A percentile compares a stretch with the other conserved stretches of the same genome.
Evolutionary conservation across 2,113 vertebrate genomes (phyloP).

Genomic region (Thymallus thymallus): DNA sequence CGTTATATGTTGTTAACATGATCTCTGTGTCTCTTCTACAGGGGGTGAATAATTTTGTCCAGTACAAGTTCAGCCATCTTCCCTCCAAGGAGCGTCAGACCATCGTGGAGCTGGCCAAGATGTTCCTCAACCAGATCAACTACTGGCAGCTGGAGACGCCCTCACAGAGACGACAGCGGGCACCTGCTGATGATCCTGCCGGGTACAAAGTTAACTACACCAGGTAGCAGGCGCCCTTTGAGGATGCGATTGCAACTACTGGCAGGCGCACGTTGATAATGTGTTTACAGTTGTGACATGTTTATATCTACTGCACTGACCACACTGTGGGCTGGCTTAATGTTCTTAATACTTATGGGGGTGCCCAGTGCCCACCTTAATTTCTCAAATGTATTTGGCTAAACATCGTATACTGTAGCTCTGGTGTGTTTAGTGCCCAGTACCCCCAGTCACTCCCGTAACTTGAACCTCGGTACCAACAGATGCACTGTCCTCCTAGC

Average conservation of each 20-base stretch:
- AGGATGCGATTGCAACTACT: not conserved
- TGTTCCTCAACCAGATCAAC: slow-evolving; percentile 99
- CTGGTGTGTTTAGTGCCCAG: too few relatives aligned
- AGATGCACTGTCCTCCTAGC: too few relatives aligned
- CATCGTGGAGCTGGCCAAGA: slow-evolving; percentile 94
- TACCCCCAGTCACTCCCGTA: too few relatives aligned
- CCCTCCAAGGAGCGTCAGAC: slow-evolving; percentile 95
- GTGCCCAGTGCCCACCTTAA: too few relatives aligned
- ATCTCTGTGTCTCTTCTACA: slow-evolving; percentile 44
- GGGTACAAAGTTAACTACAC: slow-evolving; percentile 98
- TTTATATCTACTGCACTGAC: too few relatives aligned
- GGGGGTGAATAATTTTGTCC: slow-evolving; percentile 98
- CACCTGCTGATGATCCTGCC: slow-evolving; percentile 86
- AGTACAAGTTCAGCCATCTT: slow-evolving; percentile 98
- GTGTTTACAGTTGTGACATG: too few relatives aligned
- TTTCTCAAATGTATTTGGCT: too few relatives aligned
- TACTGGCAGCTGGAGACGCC: slow-evolving; percentile 98
- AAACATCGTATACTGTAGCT: too few relatives aligned
- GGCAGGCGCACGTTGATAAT: too few relatives aligned
- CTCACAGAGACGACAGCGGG: slow-evolving; percentile 86
- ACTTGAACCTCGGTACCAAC: too few relatives aligned
- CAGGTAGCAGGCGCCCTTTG: slow-evolving; percentile 72
- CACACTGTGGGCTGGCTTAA: too few relatives aligned
- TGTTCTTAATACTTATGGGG: too few relatives aligned
- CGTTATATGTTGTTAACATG: not conserved